A percentile compares a stretch with the other conserved stretches of the same genome.
phyloP scores from a whole-genome alignment of 35 echinoderm and acorn worm genomes.

The Heliocidaris tuberculata region DNA sequence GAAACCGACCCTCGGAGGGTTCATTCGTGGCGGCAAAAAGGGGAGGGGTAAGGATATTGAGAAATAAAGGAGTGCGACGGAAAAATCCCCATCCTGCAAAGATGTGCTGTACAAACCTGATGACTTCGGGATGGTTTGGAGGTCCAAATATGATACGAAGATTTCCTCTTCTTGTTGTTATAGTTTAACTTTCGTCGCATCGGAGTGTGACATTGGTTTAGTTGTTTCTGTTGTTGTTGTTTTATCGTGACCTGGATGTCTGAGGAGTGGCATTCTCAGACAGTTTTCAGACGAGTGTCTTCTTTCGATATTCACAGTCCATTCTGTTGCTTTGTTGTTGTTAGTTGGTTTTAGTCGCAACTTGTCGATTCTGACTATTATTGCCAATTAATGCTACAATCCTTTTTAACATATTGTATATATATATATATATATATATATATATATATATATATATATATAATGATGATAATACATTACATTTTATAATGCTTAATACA shows the following conservation, averaged over 20 bases:
- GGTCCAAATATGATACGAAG: neutral
- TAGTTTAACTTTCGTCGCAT: neutral
- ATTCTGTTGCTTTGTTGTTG: neutral
- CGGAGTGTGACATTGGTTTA: neutral
- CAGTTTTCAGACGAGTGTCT: conserved; percentile 2
- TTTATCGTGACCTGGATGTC: conserved; percentile 15
- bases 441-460: too few species aligned
- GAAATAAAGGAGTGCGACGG: neutral
- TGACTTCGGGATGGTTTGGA: neutral
- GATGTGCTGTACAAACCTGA: neutral
- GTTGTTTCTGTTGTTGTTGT: neutral
- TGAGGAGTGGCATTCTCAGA: neutral
- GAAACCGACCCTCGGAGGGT: neutral
- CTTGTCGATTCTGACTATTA: too few species aligned
- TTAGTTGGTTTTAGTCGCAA: too few species aligned
- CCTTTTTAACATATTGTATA: too few species aligned
- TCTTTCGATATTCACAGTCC: neutral
- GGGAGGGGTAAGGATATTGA: neutral
- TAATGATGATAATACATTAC: too few species aligned
- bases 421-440: too few species aligned
- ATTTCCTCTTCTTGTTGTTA: neutral
- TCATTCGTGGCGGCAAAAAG: neutral
- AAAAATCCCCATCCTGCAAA: neutral
- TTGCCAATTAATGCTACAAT: too few species aligned
- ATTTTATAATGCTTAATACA: too few species aligned